Percentiles rank a stretch among this genome's conserved stretches.
phyloP scores from a whole-genome alignment of 2,888 invertebrate species.

The Taenaris catops region DNA sequence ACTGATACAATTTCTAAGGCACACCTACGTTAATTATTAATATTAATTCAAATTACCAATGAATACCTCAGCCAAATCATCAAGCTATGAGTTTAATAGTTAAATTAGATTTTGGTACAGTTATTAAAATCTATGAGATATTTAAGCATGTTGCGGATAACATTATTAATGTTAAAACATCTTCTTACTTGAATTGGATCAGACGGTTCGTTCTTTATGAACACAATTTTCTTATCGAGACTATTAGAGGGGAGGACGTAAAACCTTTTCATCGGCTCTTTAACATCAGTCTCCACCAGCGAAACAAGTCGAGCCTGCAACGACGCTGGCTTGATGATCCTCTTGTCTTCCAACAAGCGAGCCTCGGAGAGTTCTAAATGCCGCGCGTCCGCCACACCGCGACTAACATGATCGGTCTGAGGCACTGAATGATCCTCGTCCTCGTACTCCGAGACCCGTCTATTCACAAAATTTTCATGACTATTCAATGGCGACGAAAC shows the following conservation, averaged over 20 bases:
- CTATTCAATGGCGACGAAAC: conserved; percentile 51
- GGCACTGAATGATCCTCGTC: conserved; percentile 53
- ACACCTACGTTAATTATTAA: no score
- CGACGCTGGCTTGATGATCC: conserved; percentile 66
- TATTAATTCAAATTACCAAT: no score
- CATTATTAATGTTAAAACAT: no score
- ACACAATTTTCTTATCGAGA: conserved; percentile 82
- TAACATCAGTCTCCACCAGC: conserved; percentile 51
- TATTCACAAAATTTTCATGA: conserved; percentile 57
- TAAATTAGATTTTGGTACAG: no score
- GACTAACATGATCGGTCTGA: conserved; percentile 39
- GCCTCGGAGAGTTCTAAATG: conserved; percentile 53
- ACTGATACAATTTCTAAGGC: no score
- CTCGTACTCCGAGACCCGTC: conserved; percentile 64
- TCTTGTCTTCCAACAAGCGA: conserved; percentile 53
- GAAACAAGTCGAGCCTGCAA: conserved; percentile 58
- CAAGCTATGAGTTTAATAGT: no score
- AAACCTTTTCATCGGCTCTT: conserved; percentile 54
- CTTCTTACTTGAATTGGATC: conserved; percentile 69
- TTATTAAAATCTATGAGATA: no score
- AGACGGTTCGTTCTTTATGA: conserved; percentile 81
- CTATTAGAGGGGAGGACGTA: conserved; percentile 65
- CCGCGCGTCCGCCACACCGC: conserved; percentile 43
- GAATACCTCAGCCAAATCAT: no score
- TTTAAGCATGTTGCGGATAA: no score